Evolutionary conservation across 2,888 invertebrate species (phyloP), one percentile per base, ranked within the genome.

Genomic region (Pyrrhia umbra): DNA sequence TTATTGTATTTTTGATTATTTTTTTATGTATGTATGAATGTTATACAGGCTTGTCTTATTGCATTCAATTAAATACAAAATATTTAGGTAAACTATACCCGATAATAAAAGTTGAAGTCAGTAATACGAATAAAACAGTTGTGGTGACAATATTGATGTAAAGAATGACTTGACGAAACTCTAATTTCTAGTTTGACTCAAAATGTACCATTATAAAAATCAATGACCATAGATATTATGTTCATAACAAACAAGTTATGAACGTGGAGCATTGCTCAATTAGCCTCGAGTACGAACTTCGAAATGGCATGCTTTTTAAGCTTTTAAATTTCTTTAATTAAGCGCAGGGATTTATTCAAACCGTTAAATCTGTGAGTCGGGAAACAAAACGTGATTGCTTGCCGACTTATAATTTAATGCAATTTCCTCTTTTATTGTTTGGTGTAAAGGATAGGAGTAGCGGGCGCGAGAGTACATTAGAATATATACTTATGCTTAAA

Each of bases 371-470:
- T 87, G 84, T 83, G 84, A 84, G 84, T 80, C 85, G 88, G 89
- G 90, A 93, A 93, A 94, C 93, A 94, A 94, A 94, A 94, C 92
- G 92, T 92, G 94, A 94, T 94, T 93, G 92, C 93, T 92, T 89
- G 90, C 85, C 90, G 93, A 93, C 93, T 95, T 95, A 94, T 94
- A 94, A 93, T 94, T 94, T 93, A 94, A 94, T 94, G 93, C 94
- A 93, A 94, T 94, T 92, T 91, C 88, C 91, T 89, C 87, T 87
- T 88, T 87, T 88, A 87, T 85, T 82, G 84, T 79, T 66, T 61
- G 86, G 85, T 66, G 21, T 67, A 72, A 86, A 81, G 59, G 25
- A 82, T 5, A 49, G 65, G 82, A 55, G 51, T 6, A 75, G 89
- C 88, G 86, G 56, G 27, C 37, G 67, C 42, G 61, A n/a, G 5